Evolutionary conservation across 2,113 vertebrate species (phyloP).

Genomic region (Actenoides hombroni): DNA sequence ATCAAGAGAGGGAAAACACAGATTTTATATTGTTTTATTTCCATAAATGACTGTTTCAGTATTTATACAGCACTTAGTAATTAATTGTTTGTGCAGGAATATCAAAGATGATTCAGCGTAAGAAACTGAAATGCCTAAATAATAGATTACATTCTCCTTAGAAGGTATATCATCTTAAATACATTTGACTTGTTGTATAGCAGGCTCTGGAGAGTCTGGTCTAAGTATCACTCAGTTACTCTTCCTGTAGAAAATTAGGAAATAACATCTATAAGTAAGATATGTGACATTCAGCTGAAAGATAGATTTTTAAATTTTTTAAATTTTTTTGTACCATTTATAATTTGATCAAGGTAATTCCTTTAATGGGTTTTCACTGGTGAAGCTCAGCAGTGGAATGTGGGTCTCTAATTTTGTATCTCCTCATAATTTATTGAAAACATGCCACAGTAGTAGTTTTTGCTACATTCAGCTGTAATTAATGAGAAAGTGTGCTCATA

Average conservation of each 20-base stretch:
- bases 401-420: not conserved
- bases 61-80: not conserved
- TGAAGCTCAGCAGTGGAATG: not conserved
- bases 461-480: not conserved
- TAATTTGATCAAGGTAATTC: not conserved
- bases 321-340: accelerated
- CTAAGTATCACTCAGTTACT: not conserved
- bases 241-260: not conserved
- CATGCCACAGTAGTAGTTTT: not conserved
- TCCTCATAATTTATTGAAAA: not conserved
- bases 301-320: not conserved
- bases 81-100: not conserved
- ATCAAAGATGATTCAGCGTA: not conserved
- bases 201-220: not conserved
- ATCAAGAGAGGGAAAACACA: not conserved
- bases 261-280: not conserved
- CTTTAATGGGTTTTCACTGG: not conserved
- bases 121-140: not conserved
- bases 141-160: not conserved
- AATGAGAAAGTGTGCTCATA: not conserved
- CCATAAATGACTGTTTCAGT: not conserved
- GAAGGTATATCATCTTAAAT: not conserved
- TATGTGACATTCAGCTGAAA: not conserved
- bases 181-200: not conserved
- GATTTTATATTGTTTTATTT: not conserved